A percentile compares a stretch with the other conserved stretches of the same genome.
Evolutionary conservation across 2,888 invertebrate species (phyloP).

Genomic region (Catonia carolina): DNA sequence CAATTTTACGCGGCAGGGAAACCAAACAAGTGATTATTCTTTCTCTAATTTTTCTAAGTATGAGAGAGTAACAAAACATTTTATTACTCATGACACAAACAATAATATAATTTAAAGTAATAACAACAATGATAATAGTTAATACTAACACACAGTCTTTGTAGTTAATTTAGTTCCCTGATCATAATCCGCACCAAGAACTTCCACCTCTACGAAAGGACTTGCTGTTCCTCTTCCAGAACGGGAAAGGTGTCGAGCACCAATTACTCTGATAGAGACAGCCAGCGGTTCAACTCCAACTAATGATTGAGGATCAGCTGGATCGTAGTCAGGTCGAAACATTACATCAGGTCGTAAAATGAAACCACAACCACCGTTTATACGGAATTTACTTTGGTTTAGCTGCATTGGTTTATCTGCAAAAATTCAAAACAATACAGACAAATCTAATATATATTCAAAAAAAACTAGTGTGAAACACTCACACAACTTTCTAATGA

Average conservation of each 20-base stretch:
- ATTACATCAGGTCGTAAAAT: slow-evolving; percentile 86
- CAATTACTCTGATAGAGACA: slow-evolving; percentile 71
- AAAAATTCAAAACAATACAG: slow-evolving; percentile 24
- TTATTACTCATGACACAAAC: no score
- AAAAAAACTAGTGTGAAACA: no score
- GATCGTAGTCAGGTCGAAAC: slow-evolving; percentile 72
- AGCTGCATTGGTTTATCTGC: slow-evolving; percentile 93
- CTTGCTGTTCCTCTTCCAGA: slow-evolving; percentile 73
- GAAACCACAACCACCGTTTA: slow-evolving; percentile 91
- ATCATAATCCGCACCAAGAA: slow-evolving; percentile 83
- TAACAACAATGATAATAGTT: no score
- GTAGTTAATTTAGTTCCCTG: slow-evolving; percentile 76
- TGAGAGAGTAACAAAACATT: no score
- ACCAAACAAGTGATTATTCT: no score
- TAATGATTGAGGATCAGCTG: slow-evolving; percentile 59
- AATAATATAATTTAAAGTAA: no score
- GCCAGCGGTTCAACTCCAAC: slow-evolving; percentile 54
- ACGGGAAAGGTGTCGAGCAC: slow-evolving; percentile 81
- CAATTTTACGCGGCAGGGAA: no score
- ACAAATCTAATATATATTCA: neutral
- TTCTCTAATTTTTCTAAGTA: no score
- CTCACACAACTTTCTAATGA: no score
- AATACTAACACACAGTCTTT: slow-evolving; percentile 69
- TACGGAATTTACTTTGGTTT: slow-evolving; percentile 85
- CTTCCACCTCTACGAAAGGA: slow-evolving; percentile 88